phyloP scores from a whole-genome alignment of 2,113 vertebrate genomes.

The Datnioides undecimradiatus region DNA sequence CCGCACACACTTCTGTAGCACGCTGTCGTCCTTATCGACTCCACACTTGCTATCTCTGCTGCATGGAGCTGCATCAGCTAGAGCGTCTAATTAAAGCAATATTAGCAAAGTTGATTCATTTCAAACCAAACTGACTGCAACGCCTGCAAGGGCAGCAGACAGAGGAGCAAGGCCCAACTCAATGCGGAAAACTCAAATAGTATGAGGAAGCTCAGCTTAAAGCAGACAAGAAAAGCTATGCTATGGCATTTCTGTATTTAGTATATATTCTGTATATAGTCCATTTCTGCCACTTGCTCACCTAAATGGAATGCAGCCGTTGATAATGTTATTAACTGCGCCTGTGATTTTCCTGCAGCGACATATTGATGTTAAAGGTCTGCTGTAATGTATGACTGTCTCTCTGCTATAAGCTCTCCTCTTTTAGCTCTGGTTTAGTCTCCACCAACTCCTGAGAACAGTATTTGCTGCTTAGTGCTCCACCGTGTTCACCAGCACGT shows the following conservation, averaged over 20 bases:
- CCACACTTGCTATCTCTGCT: background rate
- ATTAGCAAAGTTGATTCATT: background rate
- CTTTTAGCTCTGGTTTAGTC: too few species aligned
- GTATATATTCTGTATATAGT: too few species aligned
- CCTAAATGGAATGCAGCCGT: background rate
- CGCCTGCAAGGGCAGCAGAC: too few species aligned
- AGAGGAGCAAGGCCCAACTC: background rate
- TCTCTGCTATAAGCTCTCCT: too few species aligned
- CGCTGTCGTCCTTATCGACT: background rate
- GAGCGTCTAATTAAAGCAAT: background rate
- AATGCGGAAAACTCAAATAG: too few species aligned
- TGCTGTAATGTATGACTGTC: too few species aligned
- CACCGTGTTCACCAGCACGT: background rate
- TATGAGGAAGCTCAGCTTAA: background rate
- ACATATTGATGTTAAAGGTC: too few species aligned
- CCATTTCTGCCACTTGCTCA: too few species aligned
- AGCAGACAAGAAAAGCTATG: background rate
- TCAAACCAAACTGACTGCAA: background rate
- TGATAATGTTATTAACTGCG: too few species aligned
- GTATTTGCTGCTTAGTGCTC: background rate
- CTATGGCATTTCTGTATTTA: too few species aligned
- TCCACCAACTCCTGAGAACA: background rate
- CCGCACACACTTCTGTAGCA: background rate
- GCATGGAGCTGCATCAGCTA: background rate
- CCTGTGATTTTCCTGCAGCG: background rate